phyloP scores from a whole-genome alignment of 1,140 invertebrate species.

The Patella vulgata region DNA sequence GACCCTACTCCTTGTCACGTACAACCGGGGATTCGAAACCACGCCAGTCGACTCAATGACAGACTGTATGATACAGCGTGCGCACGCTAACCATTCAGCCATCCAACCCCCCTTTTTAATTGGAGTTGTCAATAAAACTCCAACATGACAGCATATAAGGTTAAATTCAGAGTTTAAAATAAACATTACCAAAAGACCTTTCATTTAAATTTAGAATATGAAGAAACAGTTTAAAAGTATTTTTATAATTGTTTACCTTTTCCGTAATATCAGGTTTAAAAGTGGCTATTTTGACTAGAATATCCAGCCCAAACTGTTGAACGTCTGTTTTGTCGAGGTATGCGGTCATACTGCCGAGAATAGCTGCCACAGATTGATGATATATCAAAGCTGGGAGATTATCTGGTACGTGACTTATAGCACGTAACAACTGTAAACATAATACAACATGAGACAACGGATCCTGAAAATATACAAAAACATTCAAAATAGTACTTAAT shows the following conservation, averaged over 20 bases:
- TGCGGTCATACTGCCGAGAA: constrained; percentile 49
- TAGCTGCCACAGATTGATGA: constrained; percentile 43
- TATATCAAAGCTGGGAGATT: constrained; percentile 38
- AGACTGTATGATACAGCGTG: too few relatives aligned
- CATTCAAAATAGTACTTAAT: too few relatives aligned
- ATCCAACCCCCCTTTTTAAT: too few relatives aligned
- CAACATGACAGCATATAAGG: not conserved
- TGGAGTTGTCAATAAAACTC: too few relatives aligned
- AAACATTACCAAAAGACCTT: too few relatives aligned
- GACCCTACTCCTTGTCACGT: too few relatives aligned
- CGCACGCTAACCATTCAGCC: too few relatives aligned
- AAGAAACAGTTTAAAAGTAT: too few relatives aligned
- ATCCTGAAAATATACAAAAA: constrained; percentile 35
- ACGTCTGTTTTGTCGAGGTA: constrained; percentile 38
- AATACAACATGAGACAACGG: constrained; percentile 44
- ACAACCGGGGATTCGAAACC: too few relatives aligned
- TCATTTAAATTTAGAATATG: too few relatives aligned
- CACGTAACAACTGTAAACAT: constrained; percentile 41
- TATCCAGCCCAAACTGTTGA: constrained; percentile 46
- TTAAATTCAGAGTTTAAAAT: not conserved
- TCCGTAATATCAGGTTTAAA: constrained; percentile 32
- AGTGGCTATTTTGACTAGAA: constrained; percentile 45
- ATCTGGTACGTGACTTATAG: constrained; percentile 48
- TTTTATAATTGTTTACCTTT: too few relatives aligned
- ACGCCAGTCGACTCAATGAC: too few relatives aligned